These are phyloP conservation scores for Gymnodraco acuticeps DNA, from an alignment of 2,797 vertebrate species.

Conservation along the genomic window DNA sequence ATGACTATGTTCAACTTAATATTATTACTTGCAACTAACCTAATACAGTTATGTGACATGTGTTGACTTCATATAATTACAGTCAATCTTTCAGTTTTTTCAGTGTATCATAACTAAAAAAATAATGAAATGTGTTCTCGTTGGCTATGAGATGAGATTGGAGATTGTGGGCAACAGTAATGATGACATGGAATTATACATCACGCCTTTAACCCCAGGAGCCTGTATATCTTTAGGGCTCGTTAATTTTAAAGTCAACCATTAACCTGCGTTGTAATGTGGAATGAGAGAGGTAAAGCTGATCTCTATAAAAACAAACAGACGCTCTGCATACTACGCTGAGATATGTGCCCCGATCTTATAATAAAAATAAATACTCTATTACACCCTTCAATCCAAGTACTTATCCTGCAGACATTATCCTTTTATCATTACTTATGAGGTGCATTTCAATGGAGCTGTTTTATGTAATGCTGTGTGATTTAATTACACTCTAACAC, in stretches of 20 bases:
- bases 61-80: no score
- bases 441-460: not conserved
- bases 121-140: slow-evolving; percentile 30
- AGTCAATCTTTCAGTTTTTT: no score
- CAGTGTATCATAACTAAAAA: not conserved
- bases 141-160: slow-evolving; percentile 29
- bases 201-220: slow-evolving; percentile 68
- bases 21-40: no score
- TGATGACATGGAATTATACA: slow-evolving; percentile 67
- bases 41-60: no score
- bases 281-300: slow-evolving; percentile 53
- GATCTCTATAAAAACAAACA: slow-evolving; percentile 73
- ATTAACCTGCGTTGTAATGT: slow-evolving; percentile 75
- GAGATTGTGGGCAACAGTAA: slow-evolving; percentile 39
- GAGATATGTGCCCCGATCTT: not conserved
- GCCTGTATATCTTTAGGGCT: slow-evolving; percentile 78
- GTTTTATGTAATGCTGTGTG: not conserved
- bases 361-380: not conserved
- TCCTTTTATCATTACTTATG: not conserved
- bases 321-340: not conserved
- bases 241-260: slow-evolving; percentile 82
- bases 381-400: not conserved
- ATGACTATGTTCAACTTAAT: no score
- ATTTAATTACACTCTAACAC: slow-evolving; percentile 2
- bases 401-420: not conserved